A percentile compares a stretch with the other conserved stretches of the same genome.
Conservation (phyloP, 2,113 vertebrate genomes). For the Protobothrops mucrosquamatus region DNA sequence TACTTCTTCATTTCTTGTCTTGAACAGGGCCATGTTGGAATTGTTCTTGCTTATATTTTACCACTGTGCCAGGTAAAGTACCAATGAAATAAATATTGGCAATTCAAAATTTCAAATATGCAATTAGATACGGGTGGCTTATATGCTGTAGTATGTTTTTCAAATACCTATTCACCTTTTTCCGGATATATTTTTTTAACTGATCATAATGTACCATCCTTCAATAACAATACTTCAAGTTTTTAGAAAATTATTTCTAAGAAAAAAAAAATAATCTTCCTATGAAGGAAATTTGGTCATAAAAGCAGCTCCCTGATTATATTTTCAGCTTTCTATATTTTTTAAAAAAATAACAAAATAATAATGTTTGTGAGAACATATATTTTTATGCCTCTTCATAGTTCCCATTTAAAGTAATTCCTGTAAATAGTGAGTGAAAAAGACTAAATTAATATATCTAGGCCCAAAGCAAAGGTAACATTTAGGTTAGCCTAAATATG, state of each 20-base stretch:
- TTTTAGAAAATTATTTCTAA: background rate
- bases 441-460: background rate
- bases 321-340: background rate
- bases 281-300: too few relatives aligned
- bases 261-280: background rate
- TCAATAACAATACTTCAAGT: background rate
- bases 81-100: background rate
- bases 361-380: background rate
- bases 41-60: conserved; percentile 86
- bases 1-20: conserved; percentile 34
- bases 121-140: background rate
- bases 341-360: background rate
- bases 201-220: background rate
- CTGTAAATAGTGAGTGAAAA: background rate
- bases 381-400: background rate
- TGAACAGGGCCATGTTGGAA: conserved; percentile 91
- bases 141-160: background rate
- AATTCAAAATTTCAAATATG: background rate
- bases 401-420: background rate
- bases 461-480: background rate
- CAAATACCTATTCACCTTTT: background rate
- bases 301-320: too few relatives aligned
- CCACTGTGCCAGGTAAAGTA: conserved; percentile 85
- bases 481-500: background rate
- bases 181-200: background rate